These are phyloP conservation scores for Grus americana DNA, from an alignment of 2,113 vertebrate genomes.

Conservation along the genomic window DNA sequence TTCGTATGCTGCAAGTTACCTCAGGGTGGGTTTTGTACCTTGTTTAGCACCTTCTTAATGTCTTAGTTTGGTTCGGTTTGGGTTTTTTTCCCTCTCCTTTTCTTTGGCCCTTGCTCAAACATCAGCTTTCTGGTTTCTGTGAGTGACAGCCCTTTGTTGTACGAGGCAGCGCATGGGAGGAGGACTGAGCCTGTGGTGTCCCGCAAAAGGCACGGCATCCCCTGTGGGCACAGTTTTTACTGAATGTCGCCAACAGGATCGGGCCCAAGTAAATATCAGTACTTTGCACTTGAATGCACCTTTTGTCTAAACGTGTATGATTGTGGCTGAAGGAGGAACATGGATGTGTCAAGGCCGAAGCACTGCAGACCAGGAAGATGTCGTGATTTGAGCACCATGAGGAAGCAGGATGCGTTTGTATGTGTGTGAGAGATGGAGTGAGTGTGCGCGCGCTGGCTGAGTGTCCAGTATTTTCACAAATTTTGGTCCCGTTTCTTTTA, in stretches of 20 bases:
- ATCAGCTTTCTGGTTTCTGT: not conserved
- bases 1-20: conserved; percentile 43
- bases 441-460: not conserved
- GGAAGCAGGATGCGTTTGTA: not conserved
- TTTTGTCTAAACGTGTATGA: not conserved
- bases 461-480: not conserved
- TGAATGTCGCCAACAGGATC: not conserved
- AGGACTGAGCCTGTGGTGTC: not conserved
- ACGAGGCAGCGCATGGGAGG: not conserved
- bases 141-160: not conserved
- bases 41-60: conserved; percentile 43
- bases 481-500: not conserved
- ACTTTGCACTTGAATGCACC: conserved; percentile 58
- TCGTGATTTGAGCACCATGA: not conserved
- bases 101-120: not conserved
- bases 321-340: not conserved
- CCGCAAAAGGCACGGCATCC: not conserved
- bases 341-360: not conserved
- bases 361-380: not conserved
- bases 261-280: not conserved
- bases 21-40: conserved; percentile 56
- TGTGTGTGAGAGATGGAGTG: not conserved
- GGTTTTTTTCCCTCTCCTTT: not conserved
- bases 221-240: not conserved
- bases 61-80: not conserved